Evolutionary conservation across 2,888 invertebrate genomes (phyloP).

Genomic region (Automeris io): DNA sequence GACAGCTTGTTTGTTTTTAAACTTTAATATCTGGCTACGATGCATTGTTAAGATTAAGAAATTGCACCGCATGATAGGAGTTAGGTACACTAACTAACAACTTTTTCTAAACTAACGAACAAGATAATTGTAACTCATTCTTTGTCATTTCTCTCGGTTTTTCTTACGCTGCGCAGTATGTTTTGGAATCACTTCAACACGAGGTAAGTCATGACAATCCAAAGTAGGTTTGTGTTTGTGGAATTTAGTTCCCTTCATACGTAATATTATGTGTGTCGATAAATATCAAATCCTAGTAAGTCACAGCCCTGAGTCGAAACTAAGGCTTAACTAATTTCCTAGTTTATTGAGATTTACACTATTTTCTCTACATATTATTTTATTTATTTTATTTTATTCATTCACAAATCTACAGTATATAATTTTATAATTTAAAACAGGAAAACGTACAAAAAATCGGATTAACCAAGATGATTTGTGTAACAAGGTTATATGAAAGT

Average conservation of each 20-base stretch:
- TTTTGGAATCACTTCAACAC: slow-evolving; percentile 99
- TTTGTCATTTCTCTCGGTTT: slow-evolving; percentile 82
- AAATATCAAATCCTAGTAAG: no score
- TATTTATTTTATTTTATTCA: no score
- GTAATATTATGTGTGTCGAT: slow-evolving; percentile 1
- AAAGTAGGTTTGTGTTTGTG: slow-evolving; percentile 45
- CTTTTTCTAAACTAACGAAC: slow-evolving; percentile 53
- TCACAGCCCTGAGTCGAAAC: no score
- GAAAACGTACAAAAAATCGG: no score
- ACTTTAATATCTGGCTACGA: slow-evolving; percentile 11
- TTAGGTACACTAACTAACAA: slow-evolving; percentile 30
- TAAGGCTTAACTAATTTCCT: no score
- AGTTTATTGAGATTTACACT: no score
- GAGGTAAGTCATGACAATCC: slow-evolving; percentile 87
- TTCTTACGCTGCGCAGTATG: slow-evolving; percentile 93
- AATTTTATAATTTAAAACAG: no score
- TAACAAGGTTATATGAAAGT: no score
- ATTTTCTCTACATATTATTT: no score
- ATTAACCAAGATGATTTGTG: no score
- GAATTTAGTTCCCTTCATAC: slow-evolving; percentile 9
- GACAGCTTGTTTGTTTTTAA: no score
- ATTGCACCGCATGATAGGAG: slow-evolving; percentile 63
- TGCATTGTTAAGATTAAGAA: slow-evolving; percentile 8
- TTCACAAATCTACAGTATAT: no score
- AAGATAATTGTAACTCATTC: slow-evolving; percentile 59